Evolutionary conservation across 2,888 invertebrate species (phyloP), one percentile per base, ranked within the genome.

Genomic region (Phengaris alcon): DNA sequence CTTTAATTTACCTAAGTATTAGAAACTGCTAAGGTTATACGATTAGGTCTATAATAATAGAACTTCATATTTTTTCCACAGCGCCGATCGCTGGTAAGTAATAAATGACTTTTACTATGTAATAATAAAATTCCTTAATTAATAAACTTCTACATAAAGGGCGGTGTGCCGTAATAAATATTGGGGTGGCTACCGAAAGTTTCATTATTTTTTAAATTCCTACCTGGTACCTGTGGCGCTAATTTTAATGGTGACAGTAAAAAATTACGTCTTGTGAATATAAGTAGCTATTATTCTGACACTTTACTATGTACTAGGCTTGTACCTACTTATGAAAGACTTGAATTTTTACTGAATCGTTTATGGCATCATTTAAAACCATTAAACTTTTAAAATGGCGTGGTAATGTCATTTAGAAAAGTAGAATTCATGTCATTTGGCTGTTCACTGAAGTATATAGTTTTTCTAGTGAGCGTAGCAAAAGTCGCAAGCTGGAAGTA

Each of bases 81-180:
- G 59, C 5, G 9, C 22, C 35, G 35, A 35, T 64, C 5, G 35
- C 44, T 64, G 59, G 22, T 22, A 64, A 35, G 35, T 35, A 12
- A 64, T 64, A 35, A 52, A 48, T 35, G 35, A 35, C 7, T 22
- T 52, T 52, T 72, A 52, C 64, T 64, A 54, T 13, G 54, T 72
- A 54, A 35, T 72, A 72, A 72, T 52, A 22, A 54, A 52, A 72
- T 52, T 35, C 52, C 35, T 72, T 72, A 72, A 72, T 72, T 72
- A 52, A 72, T 70, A 70, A 51, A 70, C 48, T 70, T 15, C 22
- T 52, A 22, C 51, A 72, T 35, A 72, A 72, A 72, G 72, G 72
- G 54, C 72, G 22, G 7, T 72, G 52, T 52, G 54, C 72, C 22
- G 22, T 72, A 35, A 72, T 44, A 72, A 72, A 52, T 44, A 72